Percentiles rank a stretch among this genome's conserved stretches.
Conservation (phyloP, 2,888 invertebrate species). For the Helicoverpa assulta region DNA sequence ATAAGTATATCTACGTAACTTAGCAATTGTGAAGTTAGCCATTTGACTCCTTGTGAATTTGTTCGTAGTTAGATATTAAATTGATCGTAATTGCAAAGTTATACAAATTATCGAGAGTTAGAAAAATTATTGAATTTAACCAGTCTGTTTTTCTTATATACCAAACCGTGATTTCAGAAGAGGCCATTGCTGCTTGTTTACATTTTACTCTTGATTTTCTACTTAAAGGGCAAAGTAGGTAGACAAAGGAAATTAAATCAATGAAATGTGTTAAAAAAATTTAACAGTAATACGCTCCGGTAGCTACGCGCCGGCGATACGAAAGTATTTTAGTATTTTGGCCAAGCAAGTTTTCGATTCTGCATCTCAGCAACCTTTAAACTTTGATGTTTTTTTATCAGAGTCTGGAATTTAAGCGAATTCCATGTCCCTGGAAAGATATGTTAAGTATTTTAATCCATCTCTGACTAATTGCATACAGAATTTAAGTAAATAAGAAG, state of each 20-base stretch:
- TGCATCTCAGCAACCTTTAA: constrained; percentile 65
- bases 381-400: constrained; percentile 53
- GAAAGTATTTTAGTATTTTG: constrained; percentile 66
- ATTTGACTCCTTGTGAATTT: too few relatives aligned
- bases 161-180: too few relatives aligned
- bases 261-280: constrained; percentile 35
- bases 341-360: constrained; percentile 59
- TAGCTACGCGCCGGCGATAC: constrained; percentile 49
- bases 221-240: too few relatives aligned
- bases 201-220: too few relatives aligned
- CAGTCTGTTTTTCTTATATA: too few relatives aligned
- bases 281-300: constrained; percentile 32
- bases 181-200: too few relatives aligned
- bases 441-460: constrained; percentile 57
- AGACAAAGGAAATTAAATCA: constrained; percentile 11
- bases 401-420: constrained; percentile 59
- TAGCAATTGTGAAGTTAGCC: too few relatives aligned
- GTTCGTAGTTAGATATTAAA: too few relatives aligned
- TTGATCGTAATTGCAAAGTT: too few relatives aligned
- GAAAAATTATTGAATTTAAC: too few relatives aligned
- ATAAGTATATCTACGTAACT: too few relatives aligned
- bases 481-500: constrained; percentile 48
- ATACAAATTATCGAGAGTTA: too few relatives aligned
- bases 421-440: constrained; percentile 57
- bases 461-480: constrained; percentile 55